These are phyloP conservation scores for Drymonia ruficornis DNA, from an alignment of 2,888 invertebrate species.

Conservation along the genomic window DNA sequence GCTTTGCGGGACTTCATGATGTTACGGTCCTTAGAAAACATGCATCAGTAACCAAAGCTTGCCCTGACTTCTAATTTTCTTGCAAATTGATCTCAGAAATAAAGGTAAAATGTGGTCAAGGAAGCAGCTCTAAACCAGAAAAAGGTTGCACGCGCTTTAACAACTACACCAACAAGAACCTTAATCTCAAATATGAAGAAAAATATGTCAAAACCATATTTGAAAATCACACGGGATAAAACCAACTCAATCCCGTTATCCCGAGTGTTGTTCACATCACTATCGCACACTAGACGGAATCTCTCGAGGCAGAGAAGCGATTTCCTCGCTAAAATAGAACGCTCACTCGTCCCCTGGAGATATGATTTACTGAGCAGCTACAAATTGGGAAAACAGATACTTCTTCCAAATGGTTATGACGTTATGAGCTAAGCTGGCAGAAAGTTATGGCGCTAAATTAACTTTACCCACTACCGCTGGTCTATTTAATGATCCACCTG, in stretches of 20 bases:
- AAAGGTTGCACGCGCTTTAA: no score
- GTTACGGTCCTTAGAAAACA: neutral
- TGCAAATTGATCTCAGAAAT: no score
- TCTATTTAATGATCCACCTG: no score
- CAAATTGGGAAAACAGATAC: conserved; percentile 19
- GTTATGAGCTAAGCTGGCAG: conserved; percentile 11
- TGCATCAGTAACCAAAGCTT: no score
- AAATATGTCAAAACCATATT: no score
- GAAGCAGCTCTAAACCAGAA: no score
- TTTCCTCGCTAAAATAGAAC: conserved; percentile 27
- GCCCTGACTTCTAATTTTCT: no score
- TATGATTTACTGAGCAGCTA: conserved; percentile 22
- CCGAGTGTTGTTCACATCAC: neutral
- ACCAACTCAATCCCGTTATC: neutral
- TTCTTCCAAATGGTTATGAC: conserved; percentile 12
- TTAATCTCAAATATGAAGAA: no score
- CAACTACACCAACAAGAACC: no score
- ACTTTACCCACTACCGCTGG: no score
- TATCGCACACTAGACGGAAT: neutral
- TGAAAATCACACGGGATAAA: neutral
- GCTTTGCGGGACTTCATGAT: conserved; percentile 6
- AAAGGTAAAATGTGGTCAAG: no score
- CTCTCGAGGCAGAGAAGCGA: conserved; percentile 12
- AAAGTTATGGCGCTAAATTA: neutral
- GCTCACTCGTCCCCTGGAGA: conserved; percentile 23